Evolutionary conservation across 2,113 vertebrate species (phyloP), one percentile per base, ranked within the genome.

Genomic region (Erinaceus europaeus): DNA sequence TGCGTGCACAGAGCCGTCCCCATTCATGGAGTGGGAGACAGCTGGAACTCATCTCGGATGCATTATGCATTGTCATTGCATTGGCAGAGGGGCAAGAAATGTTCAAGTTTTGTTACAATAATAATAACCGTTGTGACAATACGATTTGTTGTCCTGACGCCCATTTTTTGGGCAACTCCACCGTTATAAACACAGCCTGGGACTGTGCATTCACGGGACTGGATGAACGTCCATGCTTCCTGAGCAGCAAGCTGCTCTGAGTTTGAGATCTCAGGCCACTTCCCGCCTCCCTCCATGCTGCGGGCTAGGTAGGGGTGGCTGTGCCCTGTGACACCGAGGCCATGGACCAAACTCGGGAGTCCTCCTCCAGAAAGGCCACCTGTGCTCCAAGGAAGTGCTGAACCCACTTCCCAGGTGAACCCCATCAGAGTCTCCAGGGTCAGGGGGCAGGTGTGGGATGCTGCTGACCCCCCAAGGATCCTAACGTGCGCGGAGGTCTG

Each of bases 61-160:
- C 93, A 96, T 96, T 94, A 96, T 95, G 92, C 94, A 96, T 95
- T 93, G 95, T 94, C 93, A 95, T 90, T 89, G 93, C 93, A 94
- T 91, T 95, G 93, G 95, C 93, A 96, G 92, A 94, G 90, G 92
- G 90, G 82, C 78, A 93, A 88, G 92, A 90, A 90, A 88, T 95
- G 95, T 65, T 93, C 89, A 94, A 94, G 95, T 95, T 95, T 94
- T 94, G 94, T 95, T 94, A 94, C 95, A 94, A 94, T 95, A 94
- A 94, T 94, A 94, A 95, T 94, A 95, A 95, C 91, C 92, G 90
- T 93, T 93, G 92, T 95, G 94, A 94, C 95, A 94, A 95, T 94
- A 89, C 90, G 71, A 92, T 95, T 94, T 95, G 94, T 95, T 95
- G 94, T 94, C 93, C 92, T 93, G 94, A 94, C 91, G 91, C 94